phyloP scores from a whole-genome alignment of 2,113 vertebrate species.

The Smithornis capensis region DNA sequence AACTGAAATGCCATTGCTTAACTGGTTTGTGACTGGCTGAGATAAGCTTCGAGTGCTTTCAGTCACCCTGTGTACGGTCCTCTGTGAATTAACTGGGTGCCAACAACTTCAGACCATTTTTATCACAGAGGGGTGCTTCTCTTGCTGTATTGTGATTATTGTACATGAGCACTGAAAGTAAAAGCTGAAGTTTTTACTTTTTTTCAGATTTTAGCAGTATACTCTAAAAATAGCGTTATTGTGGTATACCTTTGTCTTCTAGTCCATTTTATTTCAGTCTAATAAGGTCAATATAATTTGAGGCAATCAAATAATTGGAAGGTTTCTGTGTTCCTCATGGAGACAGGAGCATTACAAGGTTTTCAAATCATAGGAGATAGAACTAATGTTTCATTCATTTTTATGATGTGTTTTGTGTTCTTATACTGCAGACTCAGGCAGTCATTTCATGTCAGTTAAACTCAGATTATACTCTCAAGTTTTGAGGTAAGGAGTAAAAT shows the following conservation, averaged over 20 bases:
- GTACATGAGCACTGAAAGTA: too few species aligned
- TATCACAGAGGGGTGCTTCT: not conserved
- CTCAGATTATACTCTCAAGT: not conserved
- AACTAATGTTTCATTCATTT: not conserved
- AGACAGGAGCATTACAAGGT: not conserved
- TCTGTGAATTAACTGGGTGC: not conserved
- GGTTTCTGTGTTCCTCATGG: not conserved
- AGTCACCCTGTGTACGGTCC: not conserved
- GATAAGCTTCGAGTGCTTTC: not conserved
- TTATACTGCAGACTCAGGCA: not conserved
- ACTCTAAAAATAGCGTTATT: not conserved
- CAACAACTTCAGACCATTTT: not conserved
- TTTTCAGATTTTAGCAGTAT: not conserved
- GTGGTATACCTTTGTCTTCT: not conserved
- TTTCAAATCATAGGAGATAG: not conserved
- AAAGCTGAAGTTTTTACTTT: not conserved
- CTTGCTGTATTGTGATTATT: too few species aligned
- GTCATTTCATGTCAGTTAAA: not conserved
- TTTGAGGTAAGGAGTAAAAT: not conserved
- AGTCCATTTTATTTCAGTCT: not conserved
- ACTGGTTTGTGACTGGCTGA: rapidly evolving
- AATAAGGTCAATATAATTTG: not conserved
- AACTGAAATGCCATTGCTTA: not conserved
- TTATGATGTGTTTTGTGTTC: not conserved
- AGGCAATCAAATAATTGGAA: not conserved